Evolutionary conservation across 2,888 invertebrate genomes (phyloP), one percentile per base, ranked within the genome.

Genomic region (Sinopyrophorus schimmeli): DNA sequence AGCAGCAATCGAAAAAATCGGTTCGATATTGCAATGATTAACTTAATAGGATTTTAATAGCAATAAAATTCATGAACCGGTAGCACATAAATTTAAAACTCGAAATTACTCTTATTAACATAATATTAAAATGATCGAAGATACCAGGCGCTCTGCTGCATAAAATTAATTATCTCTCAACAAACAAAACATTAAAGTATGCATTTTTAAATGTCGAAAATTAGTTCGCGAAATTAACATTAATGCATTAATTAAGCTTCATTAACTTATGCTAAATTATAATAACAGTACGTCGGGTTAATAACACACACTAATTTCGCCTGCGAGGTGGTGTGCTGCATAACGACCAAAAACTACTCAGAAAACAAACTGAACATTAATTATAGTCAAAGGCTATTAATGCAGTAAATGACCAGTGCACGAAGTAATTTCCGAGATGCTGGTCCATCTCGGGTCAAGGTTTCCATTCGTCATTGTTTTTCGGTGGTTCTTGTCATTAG

Each of bases 381-480:
- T 42, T 42, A 42, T 24, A 42, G 32, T 24, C 32, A 23, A 42
- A 42, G 14, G 42, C 32, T 42, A 42, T 42, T 42, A 42, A 42
- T 42, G 26, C 26, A 38, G 31, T 38, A 46, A 46, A 46, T 46
- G 46, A 38, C 30, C 31, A 38, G 46, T 31, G 38, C 46, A 46
- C 46, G 46, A 46, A 42, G 42, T 26, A 42, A 42, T 42, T 42
- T 42, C 31, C 24, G 32, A 46, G 46, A 46, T 46, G 38, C 26
- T 46, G 46, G 46, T 38, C 38, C 31, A 24, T 37, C 35, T 26
- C n/a, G 21, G 46, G 46, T 46, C 46, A 46, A 46, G 46, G 46
- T 23, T 44, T 38, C 46, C 46, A 46, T 46, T 38, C 37, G 46
- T 46, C 46, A 46, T 37, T 38, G 30, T 24, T 38, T 46, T 46